Base-by-base conservation (phyloP, 2,888 invertebrate genomes). In the Rhaphigaster nebulosa region DNA sequence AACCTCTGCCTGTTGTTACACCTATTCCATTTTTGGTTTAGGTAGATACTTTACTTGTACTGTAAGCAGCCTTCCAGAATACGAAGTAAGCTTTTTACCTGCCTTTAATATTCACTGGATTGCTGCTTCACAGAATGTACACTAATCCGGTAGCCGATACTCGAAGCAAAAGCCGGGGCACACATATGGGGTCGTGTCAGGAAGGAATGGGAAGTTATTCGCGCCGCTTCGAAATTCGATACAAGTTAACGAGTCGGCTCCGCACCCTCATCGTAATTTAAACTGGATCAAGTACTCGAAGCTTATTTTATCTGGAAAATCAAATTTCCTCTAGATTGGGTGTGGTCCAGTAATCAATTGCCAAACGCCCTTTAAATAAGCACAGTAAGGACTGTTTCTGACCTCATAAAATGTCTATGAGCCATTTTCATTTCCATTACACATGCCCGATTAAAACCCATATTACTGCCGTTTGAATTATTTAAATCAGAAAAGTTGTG, bases 121-220 rank as follows among this genome's bases (percentile, higher is more conserved):
- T 5, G 20, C 70, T 38, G 23, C 70, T 34, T 3, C 6, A 8
- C 1, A 38, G 38, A 38, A 76, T 34, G 4, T 38, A 76, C 20
- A 23, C 70, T 76, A 38, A 38, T 38, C 70, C 70, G 70, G 1
- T 23, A 38, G 70, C 20, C 70, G 20, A 38, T 38, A 8, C 34
- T 20, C 1, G 34, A 38, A 38, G 20, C 70, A 23, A 5, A 76
- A 8, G 20, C 70, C 6, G 29, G 38, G 34, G 70, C 29, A 1
- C 70, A 76, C 70, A 76, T 23, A 34, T 76, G 18, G 70, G 38
- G 20, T 23, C 20, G 70, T 76, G 70, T 38, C 20, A 23, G 70
- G 70, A 76, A 38, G 70, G 70, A 84, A 84, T 84, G 84, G n/a
- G n/a, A 84, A 84, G 84, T 84, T 84, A 50, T 84, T 45, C 45